Evolutionary conservation across 2,888 invertebrate species (phyloP), one percentile per base, ranked within the genome.

Genomic region (Drosophila barbarae): DNA sequence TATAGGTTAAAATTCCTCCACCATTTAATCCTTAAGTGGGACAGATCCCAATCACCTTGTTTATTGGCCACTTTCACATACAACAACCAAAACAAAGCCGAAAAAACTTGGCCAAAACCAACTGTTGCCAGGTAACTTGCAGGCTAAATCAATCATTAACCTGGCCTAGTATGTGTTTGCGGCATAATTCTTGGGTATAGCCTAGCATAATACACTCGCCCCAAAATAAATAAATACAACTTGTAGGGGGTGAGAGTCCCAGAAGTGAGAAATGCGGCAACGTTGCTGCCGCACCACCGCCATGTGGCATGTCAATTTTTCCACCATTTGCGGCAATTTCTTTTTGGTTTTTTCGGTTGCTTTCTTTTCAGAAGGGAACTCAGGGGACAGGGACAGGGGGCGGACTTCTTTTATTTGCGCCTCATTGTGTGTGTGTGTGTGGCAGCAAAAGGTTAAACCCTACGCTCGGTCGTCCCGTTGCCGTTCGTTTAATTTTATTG

Each of bases 401-500:
- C 23, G 2, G 13, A 18, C 28, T 44, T 44, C 39, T 53, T 72
- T 56, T 50, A 47, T 54, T 60, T 68, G 55, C 61, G 41, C 71
- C 71, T 67, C 67, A 52, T 76, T 66, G 38, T 66, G 39, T 30
- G 26, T 26, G 26, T 41, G 10, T 38, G 26, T 26, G 26, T 41
- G 10, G 38, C 57, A 64, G 72, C 68, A 69, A 82, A 77, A 77
- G 83, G 77, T 79, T 82, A 82, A 64, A 21, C 2, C 23, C 38
- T 1, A 0, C 1, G 13, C 26, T n/a, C 8, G 21, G 13, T 23
- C 41, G 46, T 46, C 18, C 32, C 15, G 78, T 79, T 70, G 82
- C 77, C 68, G 80, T 80, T 85, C 84, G 75, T 80, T 80, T 85
- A 80, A 80, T 80, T 80, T 80, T 85, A 85, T 80, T 85, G 80